Evolutionary conservation across 1,140 invertebrate genomes (phyloP).

Genomic region (Apocrypta bakeri): DNA sequence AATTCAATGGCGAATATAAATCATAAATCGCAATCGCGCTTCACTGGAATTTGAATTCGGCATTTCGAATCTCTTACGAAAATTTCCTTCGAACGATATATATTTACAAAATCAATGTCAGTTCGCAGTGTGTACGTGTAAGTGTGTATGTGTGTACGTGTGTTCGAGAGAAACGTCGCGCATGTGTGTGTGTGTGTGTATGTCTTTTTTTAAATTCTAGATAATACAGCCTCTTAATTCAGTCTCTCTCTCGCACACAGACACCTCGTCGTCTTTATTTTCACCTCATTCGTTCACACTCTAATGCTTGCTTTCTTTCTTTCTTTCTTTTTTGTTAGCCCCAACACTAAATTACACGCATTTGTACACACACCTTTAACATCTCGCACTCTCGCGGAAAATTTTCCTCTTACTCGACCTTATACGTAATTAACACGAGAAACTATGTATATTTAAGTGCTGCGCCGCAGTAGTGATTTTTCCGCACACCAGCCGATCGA

Average conservation of each 20-base stretch:
- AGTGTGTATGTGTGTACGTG: no score
- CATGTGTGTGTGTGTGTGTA: no score
- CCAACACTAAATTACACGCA: conserved; percentile 65
- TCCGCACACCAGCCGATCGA: conserved; percentile 45
- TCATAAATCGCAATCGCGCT: background rate
- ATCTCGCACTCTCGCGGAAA: conserved; percentile 47
- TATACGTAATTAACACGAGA: conserved; percentile 20
- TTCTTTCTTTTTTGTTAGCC: conserved; percentile 30
- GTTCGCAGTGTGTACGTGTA: no score
- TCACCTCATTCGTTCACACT: no score
- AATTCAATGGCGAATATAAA: background rate
- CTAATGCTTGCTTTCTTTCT: no score
- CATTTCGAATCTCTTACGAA: no score
- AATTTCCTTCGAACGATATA: no score
- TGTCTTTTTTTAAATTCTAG: background rate
- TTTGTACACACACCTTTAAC: conserved; percentile 64
- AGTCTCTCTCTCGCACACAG: background rate
- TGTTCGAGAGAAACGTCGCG: conserved; percentile 8
- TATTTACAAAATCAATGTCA: no score
- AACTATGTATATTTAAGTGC: conserved; percentile 26
- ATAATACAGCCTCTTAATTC: background rate
- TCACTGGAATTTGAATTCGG: background rate
- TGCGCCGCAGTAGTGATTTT: conserved; percentile 25
- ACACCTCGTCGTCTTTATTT: background rate
- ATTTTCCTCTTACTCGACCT: background rate